Base-by-base conservation (phyloP, 2,113 vertebrate species). In the Muscicapa adusta region DNA sequence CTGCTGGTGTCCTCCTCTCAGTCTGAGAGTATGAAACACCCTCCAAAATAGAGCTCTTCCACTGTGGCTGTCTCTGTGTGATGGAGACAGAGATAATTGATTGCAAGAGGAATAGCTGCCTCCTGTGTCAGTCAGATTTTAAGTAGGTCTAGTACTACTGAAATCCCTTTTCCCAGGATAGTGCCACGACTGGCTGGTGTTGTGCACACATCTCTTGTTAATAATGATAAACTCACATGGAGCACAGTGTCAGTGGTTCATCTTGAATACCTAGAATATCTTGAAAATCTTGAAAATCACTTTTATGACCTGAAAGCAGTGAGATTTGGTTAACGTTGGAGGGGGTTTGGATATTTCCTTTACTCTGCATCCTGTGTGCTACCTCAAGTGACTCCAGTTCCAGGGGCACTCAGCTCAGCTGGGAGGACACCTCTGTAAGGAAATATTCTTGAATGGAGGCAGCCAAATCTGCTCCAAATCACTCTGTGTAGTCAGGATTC, bases 201-300 rank as follows among this genome's bases (percentile, higher is more conserved):
- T 12, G 24, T 1, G 3, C 12, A 29, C 33, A 22, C 2, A 8
- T 42, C 26, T 47, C 29, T 47, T 5, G 0, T 34, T 63, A 58
- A 24, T 47, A 40, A 58, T 1, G 4, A 1, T 34, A 40, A 61
- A 4, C 33, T 80, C 45, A 26, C 1, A 1, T 11, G 24, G 20
- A 50, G 12, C 16, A 51, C 0, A 0, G 14, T 48, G 51, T 16
- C 19, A 60, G 2, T 5, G 11, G 33, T 26, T 48, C 53, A 25
- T 33, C 58, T 23, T 19, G 33, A 75, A 43, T 43, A n/a, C 4
- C 28, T 14, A 34, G 34, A 60, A n/a, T 65, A 34, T 31, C 57
- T 22, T 20, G 36, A 58, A 66, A 36, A 48, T 36, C n/a, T 22
- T 20, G 19, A 45, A 6, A 10, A 29, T 29, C 28, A 45, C 12